A percentile compares a stretch with the other conserved stretches of the same genome.
Evolutionary conservation across 1,140 invertebrate species (phyloP).

Genomic region (Augochlora pura): DNA sequence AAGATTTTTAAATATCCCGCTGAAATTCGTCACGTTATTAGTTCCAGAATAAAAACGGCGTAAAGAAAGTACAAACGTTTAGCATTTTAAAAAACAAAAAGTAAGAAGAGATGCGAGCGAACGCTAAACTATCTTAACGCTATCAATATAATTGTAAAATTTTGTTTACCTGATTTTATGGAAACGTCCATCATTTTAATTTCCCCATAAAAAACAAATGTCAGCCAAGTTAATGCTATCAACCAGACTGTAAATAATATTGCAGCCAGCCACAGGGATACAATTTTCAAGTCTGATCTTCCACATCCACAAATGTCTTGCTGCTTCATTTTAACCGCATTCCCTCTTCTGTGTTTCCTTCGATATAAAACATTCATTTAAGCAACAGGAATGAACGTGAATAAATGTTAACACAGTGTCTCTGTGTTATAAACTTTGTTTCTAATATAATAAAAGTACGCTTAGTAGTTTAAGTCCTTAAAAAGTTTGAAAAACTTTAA

Average conservation of each 20-base stretch:
- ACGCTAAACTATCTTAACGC: too few relatives aligned
- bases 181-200: constrained; percentile 77
- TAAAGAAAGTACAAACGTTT: neutral
- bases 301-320: constrained; percentile 65
- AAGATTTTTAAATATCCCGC: neutral
- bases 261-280: constrained; percentile 73
- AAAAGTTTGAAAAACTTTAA: too few relatives aligned
- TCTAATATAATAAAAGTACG: too few relatives aligned
- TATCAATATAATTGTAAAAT: neutral
- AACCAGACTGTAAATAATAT: constrained; percentile 78
- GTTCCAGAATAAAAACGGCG: constrained; percentile 42
- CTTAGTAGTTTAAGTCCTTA: too few relatives aligned
- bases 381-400: neutral
- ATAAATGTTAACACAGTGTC: too few relatives aligned
- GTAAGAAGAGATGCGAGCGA: neutral
- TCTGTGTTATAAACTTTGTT: too few relatives aligned
- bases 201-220: constrained; percentile 78
- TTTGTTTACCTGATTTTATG: constrained; percentile 77
- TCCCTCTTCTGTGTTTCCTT: constrained; percentile 67
- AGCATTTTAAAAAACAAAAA: neutral
- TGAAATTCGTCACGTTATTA: neutral
- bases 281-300: constrained; percentile 66
- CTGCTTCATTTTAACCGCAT: constrained; percentile 59
- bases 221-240: constrained; percentile 77
- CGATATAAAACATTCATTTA: constrained; percentile 6